Base-by-base conservation (phyloP, 2,797 vertebrate genomes). In the Chelonia mydas region DNA sequence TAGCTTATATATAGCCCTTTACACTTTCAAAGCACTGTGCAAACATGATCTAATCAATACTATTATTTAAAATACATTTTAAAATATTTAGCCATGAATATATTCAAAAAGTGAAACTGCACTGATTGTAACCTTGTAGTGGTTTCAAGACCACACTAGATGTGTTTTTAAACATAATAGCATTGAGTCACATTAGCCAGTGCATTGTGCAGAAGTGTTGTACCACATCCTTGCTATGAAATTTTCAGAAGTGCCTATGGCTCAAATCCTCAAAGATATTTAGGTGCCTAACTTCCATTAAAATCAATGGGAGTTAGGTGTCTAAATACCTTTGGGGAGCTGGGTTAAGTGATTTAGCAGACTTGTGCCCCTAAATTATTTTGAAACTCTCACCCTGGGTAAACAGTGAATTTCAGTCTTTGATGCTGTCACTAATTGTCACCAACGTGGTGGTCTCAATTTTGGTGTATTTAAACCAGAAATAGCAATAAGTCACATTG, bases 21-120 rank as follows among this genome's bases (percentile, higher is more conserved):
- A 49, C 16, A 28, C 12, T 76, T 90, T 89, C n/a, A 57, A 33
- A 49, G 15, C 31, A 49, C 77, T 80, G n/a, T 28, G 12, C 23
- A 91, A 92, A 84, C 19, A 81, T 6, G 8, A 89, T 68, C 37
- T 57, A 88, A 80, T 94, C 11, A 81, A 77, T 55, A 79, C 85
- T 8, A 31, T 10, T 74, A 47, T 83, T 33, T 55, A 84, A 87
- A 80, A 23, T 1, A 10, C n/a, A 50, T 50, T 82, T 90, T 89
- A 4, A 21, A 13, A 37, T 79, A 17, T 68, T 74, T 92, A 59
- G 54, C 50, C 25, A 51, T 27, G 1, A 87, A 53, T 15, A 65
- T 50, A 16, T 88, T 33, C 13, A 11, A 53, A 87, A 84, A 53
- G 27, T 47, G 51, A 59, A 93, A 41, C 10, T 55, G 49, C 19